These are phyloP conservation scores for Antigone vipio DNA, from an alignment of 2,113 vertebrate genomes.

Conservation along the genomic window DNA sequence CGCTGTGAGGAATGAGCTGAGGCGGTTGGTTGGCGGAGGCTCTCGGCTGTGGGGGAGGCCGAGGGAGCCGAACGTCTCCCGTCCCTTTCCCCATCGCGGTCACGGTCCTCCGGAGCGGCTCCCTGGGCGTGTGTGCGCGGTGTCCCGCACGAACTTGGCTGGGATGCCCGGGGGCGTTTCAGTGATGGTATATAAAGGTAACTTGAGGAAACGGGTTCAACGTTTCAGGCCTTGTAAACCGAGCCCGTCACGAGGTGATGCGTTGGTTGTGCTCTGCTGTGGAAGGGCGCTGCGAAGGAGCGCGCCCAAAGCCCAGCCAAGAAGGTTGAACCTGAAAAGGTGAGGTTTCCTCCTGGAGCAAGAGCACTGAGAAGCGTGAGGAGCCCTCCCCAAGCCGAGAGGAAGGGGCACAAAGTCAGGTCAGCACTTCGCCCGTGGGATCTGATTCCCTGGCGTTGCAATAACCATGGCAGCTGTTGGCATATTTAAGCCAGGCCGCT, in stretches of 20 bases:
- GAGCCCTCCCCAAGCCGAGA: neutral
- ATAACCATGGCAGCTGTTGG: neutral
- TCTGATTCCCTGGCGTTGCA: neutral
- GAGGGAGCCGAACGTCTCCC: neutral
- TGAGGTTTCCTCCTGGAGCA: neutral
- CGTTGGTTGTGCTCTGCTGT: too few relatives aligned
- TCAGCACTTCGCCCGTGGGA: rapidly evolving
- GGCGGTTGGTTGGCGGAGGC: neutral
- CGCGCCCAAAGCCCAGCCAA: neutral
- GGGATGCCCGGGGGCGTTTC: neutral
- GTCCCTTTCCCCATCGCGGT: neutral
- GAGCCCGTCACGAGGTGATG: neutral
- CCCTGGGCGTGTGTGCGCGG: neutral
- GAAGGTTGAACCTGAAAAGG: neutral
- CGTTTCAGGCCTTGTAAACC: rapidly evolving
- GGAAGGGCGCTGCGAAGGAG: neutral
- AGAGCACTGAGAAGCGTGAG: neutral
- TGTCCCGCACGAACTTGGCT: rapidly evolving
- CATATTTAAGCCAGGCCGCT: neutral
- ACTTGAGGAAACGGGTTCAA: too few relatives aligned
- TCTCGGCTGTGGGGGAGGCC: too few relatives aligned
- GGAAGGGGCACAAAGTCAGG: neutral
- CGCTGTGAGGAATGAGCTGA: too few relatives aligned
- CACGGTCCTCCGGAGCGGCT: neutral
- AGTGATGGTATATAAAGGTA: rapidly evolving